A percentile compares a stretch with the other conserved stretches of the same genome.
phyloP scores from a whole-genome alignment of 2,113 vertebrate species.

The Pogonocichla stellata region DNA sequence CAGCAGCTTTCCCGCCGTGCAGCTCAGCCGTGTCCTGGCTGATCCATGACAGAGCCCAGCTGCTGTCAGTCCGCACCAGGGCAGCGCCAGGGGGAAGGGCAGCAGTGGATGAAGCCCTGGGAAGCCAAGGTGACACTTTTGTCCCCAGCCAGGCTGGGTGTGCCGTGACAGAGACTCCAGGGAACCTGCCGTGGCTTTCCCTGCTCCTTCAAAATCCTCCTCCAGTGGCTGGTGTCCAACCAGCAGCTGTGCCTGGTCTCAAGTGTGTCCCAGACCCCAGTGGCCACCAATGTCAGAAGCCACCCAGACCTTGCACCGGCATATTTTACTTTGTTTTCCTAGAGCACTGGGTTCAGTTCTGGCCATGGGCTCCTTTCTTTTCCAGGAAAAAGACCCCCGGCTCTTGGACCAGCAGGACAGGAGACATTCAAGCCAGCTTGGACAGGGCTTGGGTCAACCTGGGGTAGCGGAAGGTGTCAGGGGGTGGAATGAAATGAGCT shows the following conservation, averaged over 20 bases:
- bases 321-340: background rate
- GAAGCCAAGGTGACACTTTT: background rate
- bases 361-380: background rate
- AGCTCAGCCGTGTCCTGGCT: background rate
- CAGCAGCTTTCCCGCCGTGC: background rate
- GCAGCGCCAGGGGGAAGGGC: background rate
- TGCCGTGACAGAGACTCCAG: background rate
- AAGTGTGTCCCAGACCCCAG: background rate
- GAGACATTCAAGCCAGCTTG: background rate
- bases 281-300: background rate
- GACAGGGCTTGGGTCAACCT: background rate
- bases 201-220: background rate
- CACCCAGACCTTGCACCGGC: background rate
- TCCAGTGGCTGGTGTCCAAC: background rate
- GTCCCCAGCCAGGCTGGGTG: background rate
- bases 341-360: background rate
- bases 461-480: background rate
- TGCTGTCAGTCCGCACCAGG: fast-evolving
- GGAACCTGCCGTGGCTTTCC: background rate
- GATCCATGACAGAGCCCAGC: background rate
- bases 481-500: too few relatives aligned
- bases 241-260: background rate
- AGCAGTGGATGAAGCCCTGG: background rate
- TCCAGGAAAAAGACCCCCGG: background rate
- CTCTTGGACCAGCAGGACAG: background rate